Evolutionary conservation across 2,888 invertebrate species (phyloP).

Genomic region (Coelopa pilipes): DNA sequence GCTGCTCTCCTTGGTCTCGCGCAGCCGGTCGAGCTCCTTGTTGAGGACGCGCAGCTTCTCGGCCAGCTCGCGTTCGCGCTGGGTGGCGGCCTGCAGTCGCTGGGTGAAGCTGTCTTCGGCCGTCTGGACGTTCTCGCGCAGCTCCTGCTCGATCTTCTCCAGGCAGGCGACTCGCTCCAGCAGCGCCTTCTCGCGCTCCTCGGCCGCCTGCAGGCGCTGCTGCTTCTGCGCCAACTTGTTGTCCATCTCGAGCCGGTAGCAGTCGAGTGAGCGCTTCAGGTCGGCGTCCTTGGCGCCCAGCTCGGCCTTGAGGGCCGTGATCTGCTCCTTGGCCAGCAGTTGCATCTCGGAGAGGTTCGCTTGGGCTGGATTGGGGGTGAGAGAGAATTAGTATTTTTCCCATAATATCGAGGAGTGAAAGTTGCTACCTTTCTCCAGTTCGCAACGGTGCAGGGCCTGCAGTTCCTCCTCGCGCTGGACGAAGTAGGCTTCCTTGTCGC

Average conservation of each 20-base stretch:
- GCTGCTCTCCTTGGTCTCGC: conserved; percentile 55
- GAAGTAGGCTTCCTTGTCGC: conserved; percentile 61
- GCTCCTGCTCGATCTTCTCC: conserved; percentile 54
- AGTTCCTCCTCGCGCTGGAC: conserved; percentile 58
- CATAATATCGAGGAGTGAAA: background rate
- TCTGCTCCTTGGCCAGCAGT: conserved; percentile 57
- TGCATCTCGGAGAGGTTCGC: conserved; percentile 68
- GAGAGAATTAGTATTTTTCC: background rate
- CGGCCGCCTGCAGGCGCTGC: conserved; percentile 65
- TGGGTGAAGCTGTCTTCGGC: conserved; percentile 56
- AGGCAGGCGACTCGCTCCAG: conserved; percentile 53
- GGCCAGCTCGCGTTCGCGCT: conserved; percentile 59
- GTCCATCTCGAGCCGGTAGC: conserved; percentile 55
- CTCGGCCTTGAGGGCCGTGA: conserved; percentile 56
- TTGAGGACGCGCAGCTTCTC: conserved; percentile 59
- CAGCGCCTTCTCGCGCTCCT: conserved; percentile 55
- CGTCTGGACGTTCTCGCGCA: conserved; percentile 54
- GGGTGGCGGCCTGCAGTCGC: conserved; percentile 51
- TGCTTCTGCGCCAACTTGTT: conserved; percentile 57
- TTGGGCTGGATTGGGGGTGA: conserved; percentile 66
- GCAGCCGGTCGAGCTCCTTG: conserved; percentile 59
- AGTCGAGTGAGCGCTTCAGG: conserved; percentile 55
- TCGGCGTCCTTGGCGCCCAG: conserved; percentile 56
- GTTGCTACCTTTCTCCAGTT: conserved; percentile 62
- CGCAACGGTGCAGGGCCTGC: conserved; percentile 59